Evolutionary conservation across 2,888 invertebrate species (phyloP), one percentile per base, ranked within the genome.

Genomic region (Diploptera punctata): DNA sequence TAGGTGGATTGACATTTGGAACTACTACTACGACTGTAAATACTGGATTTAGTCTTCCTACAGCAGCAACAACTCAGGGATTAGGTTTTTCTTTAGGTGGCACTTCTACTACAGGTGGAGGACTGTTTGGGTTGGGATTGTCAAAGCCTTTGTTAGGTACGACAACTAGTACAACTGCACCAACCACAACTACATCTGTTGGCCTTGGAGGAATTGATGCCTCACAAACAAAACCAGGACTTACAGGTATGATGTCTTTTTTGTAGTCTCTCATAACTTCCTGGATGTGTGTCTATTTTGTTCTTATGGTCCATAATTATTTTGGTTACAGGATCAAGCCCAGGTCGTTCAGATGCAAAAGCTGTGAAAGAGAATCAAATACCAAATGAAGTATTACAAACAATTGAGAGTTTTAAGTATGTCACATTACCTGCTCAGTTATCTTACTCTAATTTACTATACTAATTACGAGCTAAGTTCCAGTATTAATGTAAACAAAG

Each of bases 361-460:
- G 84, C 87, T 31, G 86, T 88, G 0, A 90, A 89, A 81, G 90
- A 90, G 78, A 87, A 87, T 77, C 81, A 87, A 60, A 83, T 96
- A 72, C 95, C 95, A 0, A 91, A 91, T 78, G 93, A 93, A 83
- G 89, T 96, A 67, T 84, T 88, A 26, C 89, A 91, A 76, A 90
- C 91, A 0, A 92, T 96, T 29, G 93, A 95, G 72, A 85, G 87
- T 1, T 92, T 96, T 79, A 94, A 95, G 85, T 87, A 83, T 83
- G 82, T 81, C 67, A 67, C 29, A 10, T 44, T 5, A n/a, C n/a
- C n/a, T n/a, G n/a, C n/a, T n/a, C n/a, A n/a, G n/a, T n/a, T n/a
- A n/a, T n/a, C n/a, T n/a, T n/a, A n/a, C n/a, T n/a, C n/a, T n/a
- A n/a, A n/a, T n/a, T n/a, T n/a, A n/a, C n/a, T n/a, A n/a, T n/a